Conservation (phyloP, 2,888 invertebrate genomes). For the Resseliella maxima region DNA sequence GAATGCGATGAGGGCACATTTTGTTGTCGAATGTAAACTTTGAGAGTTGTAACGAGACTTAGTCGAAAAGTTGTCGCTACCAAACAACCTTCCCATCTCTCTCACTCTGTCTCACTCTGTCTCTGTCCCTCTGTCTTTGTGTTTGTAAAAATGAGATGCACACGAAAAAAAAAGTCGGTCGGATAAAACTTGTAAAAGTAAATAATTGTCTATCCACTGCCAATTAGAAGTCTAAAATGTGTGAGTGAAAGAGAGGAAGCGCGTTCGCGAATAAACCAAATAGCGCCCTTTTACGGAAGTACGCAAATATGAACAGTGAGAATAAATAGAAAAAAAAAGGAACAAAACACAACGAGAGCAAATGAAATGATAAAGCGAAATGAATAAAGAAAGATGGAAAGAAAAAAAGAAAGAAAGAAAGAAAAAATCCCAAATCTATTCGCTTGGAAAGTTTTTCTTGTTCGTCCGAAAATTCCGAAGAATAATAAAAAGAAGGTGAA, state of each 20-base stretch:
- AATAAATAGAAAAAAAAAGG: too few relatives aligned
- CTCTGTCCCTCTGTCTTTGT: too few relatives aligned
- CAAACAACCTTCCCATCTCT: too few relatives aligned
- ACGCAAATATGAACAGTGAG: conserved; percentile 25
- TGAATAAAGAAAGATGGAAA: neutral
- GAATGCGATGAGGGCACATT: neutral
- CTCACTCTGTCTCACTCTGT: too few relatives aligned
- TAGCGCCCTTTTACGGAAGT: conserved; percentile 6
- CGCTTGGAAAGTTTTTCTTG: conserved; percentile 20
- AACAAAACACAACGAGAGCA: too few relatives aligned
- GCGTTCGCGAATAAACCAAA: neutral
- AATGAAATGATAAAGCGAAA: too few relatives aligned
- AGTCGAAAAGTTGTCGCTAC: neutral
- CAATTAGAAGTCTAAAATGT: neutral
- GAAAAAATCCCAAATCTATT: neutral
- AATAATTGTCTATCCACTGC: conserved; percentile 46
- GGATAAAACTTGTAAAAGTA: conserved; percentile 32
- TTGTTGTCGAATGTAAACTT: neutral
- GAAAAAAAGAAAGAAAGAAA: neutral
- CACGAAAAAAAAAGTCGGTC: neutral
- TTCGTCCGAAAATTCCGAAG: neutral
- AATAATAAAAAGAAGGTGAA: neutral
- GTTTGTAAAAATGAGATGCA: neutral
- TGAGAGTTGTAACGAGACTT: conserved; percentile 10
- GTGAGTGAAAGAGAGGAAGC: neutral